Percentiles rank a stretch among this genome's conserved stretches.
Conservation (phyloP, 2,797 vertebrate genomes). For the Pyrrhura leucotis region DNA sequence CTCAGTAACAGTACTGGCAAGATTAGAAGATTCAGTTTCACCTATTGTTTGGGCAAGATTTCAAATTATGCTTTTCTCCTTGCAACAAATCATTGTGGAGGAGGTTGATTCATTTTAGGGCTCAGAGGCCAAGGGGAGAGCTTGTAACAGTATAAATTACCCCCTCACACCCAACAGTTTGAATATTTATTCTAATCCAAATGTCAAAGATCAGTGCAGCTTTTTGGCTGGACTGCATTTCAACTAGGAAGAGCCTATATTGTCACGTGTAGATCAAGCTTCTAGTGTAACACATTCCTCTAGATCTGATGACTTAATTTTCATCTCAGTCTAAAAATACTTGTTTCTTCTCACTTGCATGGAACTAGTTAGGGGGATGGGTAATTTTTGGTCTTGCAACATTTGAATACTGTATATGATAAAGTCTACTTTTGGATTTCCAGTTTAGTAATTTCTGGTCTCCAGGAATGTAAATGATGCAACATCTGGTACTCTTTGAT, state of each 20-base stretch:
- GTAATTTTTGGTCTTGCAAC: neutral
- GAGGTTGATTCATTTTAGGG: neutral
- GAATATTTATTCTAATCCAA: neutral
- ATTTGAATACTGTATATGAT: neutral
- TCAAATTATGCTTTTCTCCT: neutral
- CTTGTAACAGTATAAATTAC: neutral
- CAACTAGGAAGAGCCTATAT: neutral
- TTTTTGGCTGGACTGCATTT: neutral
- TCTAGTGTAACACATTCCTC: neutral
- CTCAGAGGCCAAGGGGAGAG: neutral
- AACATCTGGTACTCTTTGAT: neutral
- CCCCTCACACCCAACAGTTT: neutral
- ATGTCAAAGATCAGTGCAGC: neutral
- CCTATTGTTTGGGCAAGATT: neutral
- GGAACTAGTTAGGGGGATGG: neutral
- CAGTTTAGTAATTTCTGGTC: neutral
- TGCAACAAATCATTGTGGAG: neutral
- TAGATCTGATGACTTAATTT: neutral
- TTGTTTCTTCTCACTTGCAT: neutral
- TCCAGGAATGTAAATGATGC: neutral
- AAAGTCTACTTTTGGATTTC: neutral
- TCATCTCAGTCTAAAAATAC: neutral
- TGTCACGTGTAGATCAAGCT: neutral
- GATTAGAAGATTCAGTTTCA: constrained; percentile 12
- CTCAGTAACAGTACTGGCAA: neutral